A percentile compares a stretch with the other conserved stretches of the same genome.
These are phyloP conservation scores for Scomber colias DNA, from an alignment of 2,113 vertebrate species.

Conservation along the genomic window DNA sequence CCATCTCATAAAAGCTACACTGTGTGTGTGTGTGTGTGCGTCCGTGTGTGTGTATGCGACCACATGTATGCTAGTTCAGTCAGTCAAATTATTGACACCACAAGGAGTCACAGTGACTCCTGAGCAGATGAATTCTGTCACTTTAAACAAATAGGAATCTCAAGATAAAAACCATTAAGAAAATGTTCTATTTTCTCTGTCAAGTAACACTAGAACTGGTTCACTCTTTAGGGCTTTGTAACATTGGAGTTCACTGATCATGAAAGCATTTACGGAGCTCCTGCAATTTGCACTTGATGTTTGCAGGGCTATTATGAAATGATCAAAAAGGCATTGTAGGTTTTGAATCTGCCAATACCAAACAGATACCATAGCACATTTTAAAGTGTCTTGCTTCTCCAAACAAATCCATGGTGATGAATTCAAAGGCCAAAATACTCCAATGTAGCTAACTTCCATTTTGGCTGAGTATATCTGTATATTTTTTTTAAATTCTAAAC, in stretches of 20 bases:
- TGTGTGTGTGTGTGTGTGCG: slow-evolving; percentile 13
- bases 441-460: slow-evolving; percentile 28
- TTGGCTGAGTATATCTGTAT: slow-evolving; percentile 25
- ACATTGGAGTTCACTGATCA: slow-evolving; percentile 33
- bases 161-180: neutral
- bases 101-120: slow-evolving; percentile 31
- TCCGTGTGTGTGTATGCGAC: slow-evolving; percentile 9
- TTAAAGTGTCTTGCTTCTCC: slow-evolving; percentile 34
- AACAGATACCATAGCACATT: slow-evolving; percentile 40
- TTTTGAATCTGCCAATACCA: slow-evolving; percentile 15
- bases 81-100: slow-evolving; percentile 49
- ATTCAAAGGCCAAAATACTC: slow-evolving; percentile 39
- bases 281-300: slow-evolving; percentile 44
- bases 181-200: neutral
- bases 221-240: slow-evolving; percentile 12
- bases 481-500: slow-evolving; percentile 13
- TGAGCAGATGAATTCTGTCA: slow-evolving; percentile 25
- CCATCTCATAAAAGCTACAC: slow-evolving; percentile 31
- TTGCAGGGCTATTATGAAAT: slow-evolving; percentile 32
- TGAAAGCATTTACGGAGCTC: slow-evolving; percentile 29
- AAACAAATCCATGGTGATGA: slow-evolving; percentile 27
- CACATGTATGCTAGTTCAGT: slow-evolving; percentile 35
- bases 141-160: slow-evolving; percentile 34
- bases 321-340: slow-evolving; percentile 7
- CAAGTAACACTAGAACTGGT: neutral